Evolutionary conservation across 2,888 invertebrate genomes (phyloP).

Genomic region (Meiosimyza platycephala): DNA sequence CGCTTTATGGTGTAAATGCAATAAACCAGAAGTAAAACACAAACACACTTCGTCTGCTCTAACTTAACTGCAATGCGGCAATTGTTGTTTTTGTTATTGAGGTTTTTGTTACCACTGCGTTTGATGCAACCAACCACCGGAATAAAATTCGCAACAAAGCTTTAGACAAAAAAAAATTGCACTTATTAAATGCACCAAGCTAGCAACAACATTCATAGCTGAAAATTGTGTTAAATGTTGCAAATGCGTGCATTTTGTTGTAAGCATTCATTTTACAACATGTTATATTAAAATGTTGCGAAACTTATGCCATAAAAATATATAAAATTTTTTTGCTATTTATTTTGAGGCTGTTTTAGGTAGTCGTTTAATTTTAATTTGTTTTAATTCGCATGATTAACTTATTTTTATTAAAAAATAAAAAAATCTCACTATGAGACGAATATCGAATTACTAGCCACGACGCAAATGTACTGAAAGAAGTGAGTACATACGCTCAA

Average conservation of each 20-base stretch:
- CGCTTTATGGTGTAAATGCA: neutral
- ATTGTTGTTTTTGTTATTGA: conserved; percentile 6
- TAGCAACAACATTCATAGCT: conserved; percentile 10
- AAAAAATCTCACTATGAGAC: too few relatives aligned
- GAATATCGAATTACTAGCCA: too few relatives aligned
- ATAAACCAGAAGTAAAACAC: conserved; percentile 31
- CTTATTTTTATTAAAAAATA: too few relatives aligned
- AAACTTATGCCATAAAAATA: too few relatives aligned
- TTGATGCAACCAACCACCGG: conserved; percentile 13
- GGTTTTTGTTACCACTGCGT: conserved; percentile 8
- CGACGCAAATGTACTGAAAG: too few relatives aligned
- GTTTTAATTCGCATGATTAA: too few relatives aligned
- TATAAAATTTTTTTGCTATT: too few relatives aligned
- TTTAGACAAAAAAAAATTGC: neutral
- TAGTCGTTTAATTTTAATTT: too few relatives aligned
- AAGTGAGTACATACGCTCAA: too few relatives aligned
- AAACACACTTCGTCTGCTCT: conserved; percentile 16
- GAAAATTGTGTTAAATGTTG: neutral
- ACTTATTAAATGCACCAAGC: neutral
- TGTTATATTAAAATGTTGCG: too few relatives aligned
- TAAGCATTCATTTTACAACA: too few relatives aligned
- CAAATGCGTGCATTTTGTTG: neutral
- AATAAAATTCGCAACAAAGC: conserved; percentile 14
- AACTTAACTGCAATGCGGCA: conserved; percentile 27
- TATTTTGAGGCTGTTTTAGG: too few relatives aligned